phyloP scores from a whole-genome alignment of 1,140 invertebrate genomes.

The Rhagoletis zephyria region DNA sequence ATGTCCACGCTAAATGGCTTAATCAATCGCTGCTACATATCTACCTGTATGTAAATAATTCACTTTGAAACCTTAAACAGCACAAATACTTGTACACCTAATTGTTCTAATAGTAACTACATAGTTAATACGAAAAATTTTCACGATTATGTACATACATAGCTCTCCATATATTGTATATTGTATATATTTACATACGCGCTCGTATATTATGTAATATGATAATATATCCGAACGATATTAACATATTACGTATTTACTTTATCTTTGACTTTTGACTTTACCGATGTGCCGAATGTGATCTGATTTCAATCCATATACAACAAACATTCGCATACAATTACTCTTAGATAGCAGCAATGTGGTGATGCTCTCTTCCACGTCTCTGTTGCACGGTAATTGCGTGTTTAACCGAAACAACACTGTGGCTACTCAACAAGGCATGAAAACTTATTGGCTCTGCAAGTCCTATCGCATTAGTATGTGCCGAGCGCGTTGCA shows the following conservation, averaged over 20 bases:
- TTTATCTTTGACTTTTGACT: constrained; percentile 38
- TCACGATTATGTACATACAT: not conserved
- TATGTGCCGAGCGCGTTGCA: constrained; percentile 72
- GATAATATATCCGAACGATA: constrained; percentile 22
- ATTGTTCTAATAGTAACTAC: not conserved
- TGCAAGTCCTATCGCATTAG: constrained; percentile 73
- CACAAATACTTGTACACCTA: not conserved
- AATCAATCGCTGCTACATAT: no score
- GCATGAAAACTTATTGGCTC: constrained; percentile 73
- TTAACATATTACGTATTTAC: constrained; percentile 39
- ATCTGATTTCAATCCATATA: not conserved
- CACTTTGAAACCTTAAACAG: constrained; percentile 19
- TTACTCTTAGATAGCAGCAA: constrained; percentile 64
- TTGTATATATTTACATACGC: not conserved
- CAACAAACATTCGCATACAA: not conserved
- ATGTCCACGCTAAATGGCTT: no score
- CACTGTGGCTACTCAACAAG: constrained; percentile 73
- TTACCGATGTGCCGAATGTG: constrained; percentile 1
- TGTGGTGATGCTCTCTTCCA: constrained; percentile 72
- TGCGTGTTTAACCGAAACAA: constrained; percentile 73
- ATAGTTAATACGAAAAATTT: not conserved
- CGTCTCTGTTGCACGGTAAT: constrained; percentile 72
- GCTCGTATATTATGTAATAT: not conserved
- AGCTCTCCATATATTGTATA: not conserved
- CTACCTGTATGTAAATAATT: constrained; percentile 47